Percentiles rank a stretch among this genome's conserved stretches.
Conservation (phyloP, 2,113 vertebrate genomes). For the Agapornis roseicollis region DNA sequence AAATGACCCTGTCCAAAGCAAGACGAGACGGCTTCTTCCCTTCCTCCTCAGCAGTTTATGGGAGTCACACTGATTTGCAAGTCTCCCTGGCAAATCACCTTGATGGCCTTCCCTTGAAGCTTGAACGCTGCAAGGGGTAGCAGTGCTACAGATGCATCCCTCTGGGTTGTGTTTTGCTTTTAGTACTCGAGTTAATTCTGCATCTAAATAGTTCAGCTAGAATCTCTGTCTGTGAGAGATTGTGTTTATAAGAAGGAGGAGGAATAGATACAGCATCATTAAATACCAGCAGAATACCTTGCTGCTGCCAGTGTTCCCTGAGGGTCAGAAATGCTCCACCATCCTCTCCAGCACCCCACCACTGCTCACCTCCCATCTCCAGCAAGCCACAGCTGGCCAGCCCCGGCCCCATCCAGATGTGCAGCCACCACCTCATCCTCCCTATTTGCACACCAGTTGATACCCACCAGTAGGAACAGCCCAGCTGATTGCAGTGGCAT, state of each 20-base stretch:
- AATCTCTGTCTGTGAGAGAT: neutral
- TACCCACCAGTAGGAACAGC: neutral
- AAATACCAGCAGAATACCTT: neutral
- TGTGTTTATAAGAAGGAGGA: neutral
- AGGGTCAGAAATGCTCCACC: neutral
- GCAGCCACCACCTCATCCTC: neutral
- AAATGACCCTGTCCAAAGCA: neutral
- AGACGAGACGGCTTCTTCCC: neutral
- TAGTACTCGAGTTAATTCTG: neutral
- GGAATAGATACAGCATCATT: neutral
- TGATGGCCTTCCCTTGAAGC: neutral
- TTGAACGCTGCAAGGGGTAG: neutral
- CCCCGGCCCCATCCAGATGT: neutral
- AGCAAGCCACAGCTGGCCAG: neutral
- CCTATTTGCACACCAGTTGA: neutral
- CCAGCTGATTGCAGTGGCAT: accelerated
- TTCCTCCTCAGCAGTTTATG: neutral
- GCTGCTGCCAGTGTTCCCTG: neutral
- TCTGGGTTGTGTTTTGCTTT: neutral
- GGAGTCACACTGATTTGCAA: neutral
- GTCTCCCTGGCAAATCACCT: neutral
- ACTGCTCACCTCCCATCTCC: neutral
- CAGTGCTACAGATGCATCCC: neutral
- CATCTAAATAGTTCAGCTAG: neutral
- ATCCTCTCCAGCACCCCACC: neutral